Evolutionary conservation across 1,140 invertebrate genomes (phyloP).

Genomic region (Sycophila sp.): DNA sequence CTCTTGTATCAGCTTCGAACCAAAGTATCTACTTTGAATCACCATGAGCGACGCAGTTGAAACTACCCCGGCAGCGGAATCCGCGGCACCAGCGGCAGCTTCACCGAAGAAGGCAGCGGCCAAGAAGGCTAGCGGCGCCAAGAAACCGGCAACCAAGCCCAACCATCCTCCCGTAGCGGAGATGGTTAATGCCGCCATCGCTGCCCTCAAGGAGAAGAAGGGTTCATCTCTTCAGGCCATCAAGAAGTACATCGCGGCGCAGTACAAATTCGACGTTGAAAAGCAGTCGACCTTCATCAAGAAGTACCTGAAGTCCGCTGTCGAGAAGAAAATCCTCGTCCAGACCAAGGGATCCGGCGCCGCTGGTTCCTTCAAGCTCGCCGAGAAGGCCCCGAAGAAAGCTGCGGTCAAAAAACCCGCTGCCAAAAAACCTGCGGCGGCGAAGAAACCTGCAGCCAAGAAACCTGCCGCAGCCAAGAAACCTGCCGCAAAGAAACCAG

Average conservation of each 20-base stretch:
- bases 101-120: conserved; percentile 42
- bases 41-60: conserved; percentile 19
- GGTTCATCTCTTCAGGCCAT: conserved; percentile 72
- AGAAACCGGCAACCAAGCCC: conserved; percentile 55
- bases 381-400: conserved; percentile 2
- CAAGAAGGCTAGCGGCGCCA: conserved; percentile 58
- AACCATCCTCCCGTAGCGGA: conserved; percentile 66
- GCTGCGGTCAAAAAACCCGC: not conserved
- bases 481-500: not conserved
- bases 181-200: conserved; percentile 71
- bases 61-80: not conserved
- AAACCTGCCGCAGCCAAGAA: not conserved
- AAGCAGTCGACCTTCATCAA: conserved; percentile 71
- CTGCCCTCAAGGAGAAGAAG: conserved; percentile 69
- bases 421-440: conserved; percentile 9
- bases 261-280: conserved; percentile 70
- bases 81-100: not conserved
- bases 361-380: conserved; percentile 70
- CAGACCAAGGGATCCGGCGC: conserved; percentile 74
- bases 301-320: conserved; percentile 70
- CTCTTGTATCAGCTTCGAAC: not conserved
- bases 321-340: conserved; percentile 67
- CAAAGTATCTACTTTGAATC: not conserved
- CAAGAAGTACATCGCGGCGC: conserved; percentile 71
- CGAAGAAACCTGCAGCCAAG: not conserved